A percentile compares a stretch with the other conserved stretches of the same genome.
phyloP scores from a whole-genome alignment of 2,797 vertebrate species.

The Scarus forsteni region DNA sequence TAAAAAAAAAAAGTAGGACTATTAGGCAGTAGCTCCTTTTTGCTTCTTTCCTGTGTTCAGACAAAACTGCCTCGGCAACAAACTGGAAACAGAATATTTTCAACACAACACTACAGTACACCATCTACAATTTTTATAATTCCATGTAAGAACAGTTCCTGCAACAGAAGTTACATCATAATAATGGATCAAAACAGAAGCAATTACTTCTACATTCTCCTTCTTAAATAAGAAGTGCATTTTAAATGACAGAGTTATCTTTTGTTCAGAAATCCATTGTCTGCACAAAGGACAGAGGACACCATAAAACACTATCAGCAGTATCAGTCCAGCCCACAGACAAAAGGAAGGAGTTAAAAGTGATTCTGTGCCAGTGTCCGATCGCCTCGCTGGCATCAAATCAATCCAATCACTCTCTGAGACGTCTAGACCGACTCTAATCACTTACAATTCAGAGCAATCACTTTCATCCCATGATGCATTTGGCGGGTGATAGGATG shows the following conservation, averaged over 20 bases:
- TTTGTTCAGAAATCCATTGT: neutral
- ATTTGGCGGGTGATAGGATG: slow-evolving; percentile 57
- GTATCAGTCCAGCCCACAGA: slow-evolving; percentile 29
- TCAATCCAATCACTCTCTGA: slow-evolving; percentile 75
- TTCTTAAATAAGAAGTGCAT: too few species aligned
- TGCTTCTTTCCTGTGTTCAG: too few species aligned
- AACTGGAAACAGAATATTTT: too few species aligned
- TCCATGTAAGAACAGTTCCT: too few species aligned
- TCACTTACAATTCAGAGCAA: slow-evolving; percentile 78
- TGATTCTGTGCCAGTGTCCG: slow-evolving; percentile 65
- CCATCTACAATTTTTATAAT: too few species aligned
- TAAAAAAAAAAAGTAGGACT: too few species aligned
- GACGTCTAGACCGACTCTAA: slow-evolving; percentile 77
- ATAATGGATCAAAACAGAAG: too few species aligned
- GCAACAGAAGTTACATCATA: too few species aligned
- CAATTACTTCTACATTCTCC: too few species aligned
- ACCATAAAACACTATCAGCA: slow-evolving; percentile 3
- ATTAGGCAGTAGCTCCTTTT: too few species aligned
- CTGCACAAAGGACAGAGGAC: neutral
- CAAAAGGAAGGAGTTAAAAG: slow-evolving; percentile 43
- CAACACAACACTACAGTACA: too few species aligned
- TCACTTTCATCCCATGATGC: slow-evolving; percentile 78
- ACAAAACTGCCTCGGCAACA: too few species aligned
- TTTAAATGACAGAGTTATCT: neutral
- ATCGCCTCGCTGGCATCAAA: slow-evolving; percentile 69